Evolutionary conservation across 2,888 invertebrate species (phyloP).

Genomic region (Pheosia tremula): DNA sequence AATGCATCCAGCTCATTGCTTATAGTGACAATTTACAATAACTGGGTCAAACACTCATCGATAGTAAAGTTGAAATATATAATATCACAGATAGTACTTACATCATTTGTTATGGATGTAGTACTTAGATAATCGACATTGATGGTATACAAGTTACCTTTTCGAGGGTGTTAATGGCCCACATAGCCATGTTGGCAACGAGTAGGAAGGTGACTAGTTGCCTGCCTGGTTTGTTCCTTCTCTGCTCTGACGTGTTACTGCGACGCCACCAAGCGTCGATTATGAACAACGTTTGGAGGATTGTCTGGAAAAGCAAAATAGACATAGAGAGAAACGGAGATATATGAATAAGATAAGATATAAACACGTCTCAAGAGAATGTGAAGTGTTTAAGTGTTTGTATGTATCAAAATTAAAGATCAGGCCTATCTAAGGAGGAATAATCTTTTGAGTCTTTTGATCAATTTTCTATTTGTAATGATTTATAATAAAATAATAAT

Average conservation of each 20-base stretch:
- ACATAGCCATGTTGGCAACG: constrained; percentile 92
- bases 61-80: neutral
- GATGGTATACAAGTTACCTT: constrained; percentile 46
- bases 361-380: no score
- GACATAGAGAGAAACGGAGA: neutral
- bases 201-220: constrained; percentile 94
- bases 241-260: constrained; percentile 88
- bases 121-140: no score
- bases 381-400: no score
- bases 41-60: neutral
- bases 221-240: constrained; percentile 91
- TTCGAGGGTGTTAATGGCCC: constrained; percentile 94
- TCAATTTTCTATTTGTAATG: no score
- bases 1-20: neutral
- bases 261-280: constrained; percentile 90
- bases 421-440: no score
- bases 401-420: no score
- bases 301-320: constrained; percentile 80
- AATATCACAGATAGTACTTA: no score
- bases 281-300: constrained; percentile 91
- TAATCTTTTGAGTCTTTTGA: no score
- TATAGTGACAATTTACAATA: no score
- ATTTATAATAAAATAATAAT: no score
- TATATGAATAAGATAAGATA: no score
- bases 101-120: no score